Evolutionary conservation across 2,113 vertebrate species (phyloP).

Genomic region (Notothenia rossii): DNA sequence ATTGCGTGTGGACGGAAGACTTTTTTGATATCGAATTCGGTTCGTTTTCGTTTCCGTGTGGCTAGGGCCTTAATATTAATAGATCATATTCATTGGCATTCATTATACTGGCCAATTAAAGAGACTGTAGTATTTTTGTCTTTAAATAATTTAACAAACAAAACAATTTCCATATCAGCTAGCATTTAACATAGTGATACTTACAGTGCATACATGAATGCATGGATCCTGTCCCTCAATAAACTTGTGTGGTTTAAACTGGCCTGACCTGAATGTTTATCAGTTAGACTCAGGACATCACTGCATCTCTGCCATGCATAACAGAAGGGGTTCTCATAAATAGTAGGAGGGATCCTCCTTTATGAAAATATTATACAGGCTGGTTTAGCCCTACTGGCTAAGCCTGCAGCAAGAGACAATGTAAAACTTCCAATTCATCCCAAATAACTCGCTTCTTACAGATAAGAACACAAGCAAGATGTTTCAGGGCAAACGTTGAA

Average conservation of each 20-base stretch:
- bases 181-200: neutral
- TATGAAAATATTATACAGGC: conserved; percentile 36
- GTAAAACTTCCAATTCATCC: conserved; percentile 31
- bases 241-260: conserved; percentile 8
- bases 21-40: too few species aligned
- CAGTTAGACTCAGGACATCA: conserved; percentile 20
- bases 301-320: neutral
- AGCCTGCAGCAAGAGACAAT: conserved; percentile 20
- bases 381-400: conserved; percentile 18
- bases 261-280: conserved; percentile 41
- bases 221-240: neutral
- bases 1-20: too few species aligned
- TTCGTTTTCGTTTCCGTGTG: too few species aligned
- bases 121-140: neutral
- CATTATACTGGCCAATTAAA: conserved; percentile 24
- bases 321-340: conserved; percentile 31
- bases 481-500: conserved; percentile 19
- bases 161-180: conserved; percentile 3
- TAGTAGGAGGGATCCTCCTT: conserved; percentile 13
- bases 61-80: neutral
- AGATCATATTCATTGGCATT: conserved; percentile 16
- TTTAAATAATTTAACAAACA: neutral
- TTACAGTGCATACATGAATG: neutral
- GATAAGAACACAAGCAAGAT: conserved; percentile 32
- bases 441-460: conserved; percentile 35